Percentiles rank a stretch among this genome's conserved stretches.
Evolutionary conservation across 2,888 invertebrate genomes (phyloP).

Genomic region (Pyralis farinalis): DNA sequence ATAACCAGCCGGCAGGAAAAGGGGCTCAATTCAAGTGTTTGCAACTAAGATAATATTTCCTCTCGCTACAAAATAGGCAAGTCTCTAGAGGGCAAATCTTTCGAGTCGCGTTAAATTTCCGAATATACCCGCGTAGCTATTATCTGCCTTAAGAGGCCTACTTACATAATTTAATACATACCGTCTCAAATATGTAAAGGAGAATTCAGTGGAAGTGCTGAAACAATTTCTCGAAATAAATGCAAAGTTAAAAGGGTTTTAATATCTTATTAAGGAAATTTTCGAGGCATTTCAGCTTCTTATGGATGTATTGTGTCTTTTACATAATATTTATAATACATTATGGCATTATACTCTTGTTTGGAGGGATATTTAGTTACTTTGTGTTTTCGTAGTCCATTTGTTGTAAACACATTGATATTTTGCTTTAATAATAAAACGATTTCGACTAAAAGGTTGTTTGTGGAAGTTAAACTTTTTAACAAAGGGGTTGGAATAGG

Average conservation of each 20-base stretch:
- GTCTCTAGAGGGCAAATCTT: background rate
- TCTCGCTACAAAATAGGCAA: too few relatives aligned
- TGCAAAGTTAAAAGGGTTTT: conserved; percentile 10
- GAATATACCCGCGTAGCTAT: background rate
- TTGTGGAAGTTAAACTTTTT: too few relatives aligned
- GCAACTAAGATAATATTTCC: too few relatives aligned
- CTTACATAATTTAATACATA: conserved; percentile 9
- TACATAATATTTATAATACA: too few relatives aligned
- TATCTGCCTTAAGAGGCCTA: conserved; percentile 7
- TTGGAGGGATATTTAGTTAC: background rate
- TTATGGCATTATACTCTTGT: background rate
- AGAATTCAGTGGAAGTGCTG: conserved; percentile 1
- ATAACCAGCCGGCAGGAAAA: too few relatives aligned
- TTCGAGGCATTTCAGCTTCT: conserved; percentile 2
- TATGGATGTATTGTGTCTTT: background rate
- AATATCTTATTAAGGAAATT: conserved; percentile 10
- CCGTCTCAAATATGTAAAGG: conserved; percentile 8
- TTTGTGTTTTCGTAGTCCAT: too few relatives aligned
- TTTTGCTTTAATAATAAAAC: too few relatives aligned
- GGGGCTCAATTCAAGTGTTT: too few relatives aligned
- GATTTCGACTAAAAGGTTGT: too few relatives aligned
- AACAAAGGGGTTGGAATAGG: too few relatives aligned
- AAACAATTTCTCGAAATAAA: conserved; percentile 9
- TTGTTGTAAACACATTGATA: too few relatives aligned
- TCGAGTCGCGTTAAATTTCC: background rate